Percentiles rank a stretch among this genome's conserved stretches.
These are phyloP conservation scores for Nematostella vectensis DNA, from an alignment of 92 coral and sea anemone genomes.

Conservation along the genomic window DNA sequence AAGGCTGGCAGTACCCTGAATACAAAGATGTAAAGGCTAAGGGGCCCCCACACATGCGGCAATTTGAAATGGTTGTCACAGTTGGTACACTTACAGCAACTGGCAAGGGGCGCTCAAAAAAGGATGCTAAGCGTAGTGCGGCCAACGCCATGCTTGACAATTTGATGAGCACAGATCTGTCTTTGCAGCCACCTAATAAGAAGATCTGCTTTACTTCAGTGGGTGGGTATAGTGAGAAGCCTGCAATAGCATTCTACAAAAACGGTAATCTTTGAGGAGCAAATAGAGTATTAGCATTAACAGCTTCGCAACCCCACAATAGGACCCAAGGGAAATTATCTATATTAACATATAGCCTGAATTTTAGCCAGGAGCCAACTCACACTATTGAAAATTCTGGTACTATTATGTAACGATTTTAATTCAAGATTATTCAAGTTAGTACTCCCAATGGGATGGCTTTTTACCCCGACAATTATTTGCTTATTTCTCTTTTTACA, in stretches of 20 bases:
- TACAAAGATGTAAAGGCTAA: slow-evolving; percentile 36
- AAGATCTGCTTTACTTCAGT: slow-evolving; percentile 65
- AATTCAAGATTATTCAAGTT: too few relatives aligned
- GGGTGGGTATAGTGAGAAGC: slow-evolving; percentile 22
- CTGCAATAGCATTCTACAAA: slow-evolving; percentile 34
- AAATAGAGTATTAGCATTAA: too few relatives aligned
- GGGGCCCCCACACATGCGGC: slow-evolving; percentile 65
- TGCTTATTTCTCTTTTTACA: too few relatives aligned
- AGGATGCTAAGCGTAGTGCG: slow-evolving; percentile 68
- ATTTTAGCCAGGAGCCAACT: too few relatives aligned
- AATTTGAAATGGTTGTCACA: slow-evolving; percentile 53
- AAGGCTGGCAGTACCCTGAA: slow-evolving; percentile 62
- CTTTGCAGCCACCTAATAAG: slow-evolving; percentile 63
- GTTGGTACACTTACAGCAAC: slow-evolving; percentile 48
- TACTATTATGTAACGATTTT: too few relatives aligned
- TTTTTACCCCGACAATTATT: too few relatives aligned
- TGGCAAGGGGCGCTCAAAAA: slow-evolving; percentile 56
- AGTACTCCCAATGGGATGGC: too few relatives aligned
- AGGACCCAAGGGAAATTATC: too few relatives aligned
- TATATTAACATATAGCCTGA: too few relatives aligned
- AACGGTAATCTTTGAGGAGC: slow-evolving; percentile 25
- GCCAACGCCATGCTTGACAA: slow-evolving; percentile 72
- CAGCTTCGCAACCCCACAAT: too few relatives aligned
- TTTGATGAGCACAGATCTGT: slow-evolving; percentile 38
- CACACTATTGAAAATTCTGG: too few relatives aligned